Evolutionary conservation across 1,140 invertebrate species (phyloP).

Genomic region (Caenorhabditis briggsae): DNA sequence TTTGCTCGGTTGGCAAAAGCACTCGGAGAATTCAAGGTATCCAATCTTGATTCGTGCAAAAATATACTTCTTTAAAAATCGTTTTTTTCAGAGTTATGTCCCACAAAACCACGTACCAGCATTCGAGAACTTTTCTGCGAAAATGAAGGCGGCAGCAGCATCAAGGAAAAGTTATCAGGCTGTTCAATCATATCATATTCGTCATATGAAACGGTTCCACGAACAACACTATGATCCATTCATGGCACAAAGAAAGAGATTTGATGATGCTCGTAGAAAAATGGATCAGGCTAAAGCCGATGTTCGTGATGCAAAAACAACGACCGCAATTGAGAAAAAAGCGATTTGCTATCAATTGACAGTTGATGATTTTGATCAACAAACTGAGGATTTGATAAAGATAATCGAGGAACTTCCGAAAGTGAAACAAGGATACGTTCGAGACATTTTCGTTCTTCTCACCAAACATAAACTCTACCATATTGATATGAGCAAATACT

Average conservation of each 20-base stretch:
- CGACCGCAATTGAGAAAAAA: constrained; percentile 47
- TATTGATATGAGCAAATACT: constrained; percentile 41
- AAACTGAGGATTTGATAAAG: constrained; percentile 39
- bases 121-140: constrained; percentile 24
- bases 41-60: no score
- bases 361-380: constrained; percentile 30
- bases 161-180: constrained; percentile 2
- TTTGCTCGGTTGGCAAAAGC: not conserved
- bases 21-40: constrained; percentile 15
- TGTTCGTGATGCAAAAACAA: constrained; percentile 43
- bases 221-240: not conserved
- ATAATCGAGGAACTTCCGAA: constrained; percentile 45
- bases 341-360: constrained; percentile 51
- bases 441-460: constrained; percentile 1
- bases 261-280: constrained; percentile 30
- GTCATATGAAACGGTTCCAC: constrained; percentile 34
- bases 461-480: constrained; percentile 16
- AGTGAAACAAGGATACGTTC: constrained; percentile 23
- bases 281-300: constrained; percentile 40
- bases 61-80: no score
- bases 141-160: not conserved
- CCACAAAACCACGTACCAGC: not conserved
- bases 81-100: constrained; percentile 16
- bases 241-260: constrained; percentile 8
- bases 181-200: constrained; percentile 1